These are phyloP conservation scores for Patiria miniata DNA, from an alignment of 35 echinoderm and acorn worm species.

Conservation along the genomic window DNA sequence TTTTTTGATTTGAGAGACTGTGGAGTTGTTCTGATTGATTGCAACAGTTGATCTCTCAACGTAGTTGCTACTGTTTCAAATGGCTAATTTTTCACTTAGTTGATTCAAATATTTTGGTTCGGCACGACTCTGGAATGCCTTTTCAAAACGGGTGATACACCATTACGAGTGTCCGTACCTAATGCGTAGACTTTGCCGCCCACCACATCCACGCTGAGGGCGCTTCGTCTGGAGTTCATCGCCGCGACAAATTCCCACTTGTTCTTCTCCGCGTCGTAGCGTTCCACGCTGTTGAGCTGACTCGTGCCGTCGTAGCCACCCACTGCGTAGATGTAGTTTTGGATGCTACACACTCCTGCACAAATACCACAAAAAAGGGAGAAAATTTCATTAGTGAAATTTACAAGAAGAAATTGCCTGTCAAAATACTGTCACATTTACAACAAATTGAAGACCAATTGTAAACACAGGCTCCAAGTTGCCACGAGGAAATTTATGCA, in stretches of 20 bases:
- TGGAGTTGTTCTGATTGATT: no score
- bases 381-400: neutral
- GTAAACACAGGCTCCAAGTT: no score
- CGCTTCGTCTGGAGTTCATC: slow-evolving; percentile 96
- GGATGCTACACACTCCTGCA: slow-evolving; percentile 79
- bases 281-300: slow-evolving; percentile 93
- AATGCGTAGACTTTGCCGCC: slow-evolving; percentile 94
- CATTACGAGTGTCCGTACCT: slow-evolving; percentile 60
- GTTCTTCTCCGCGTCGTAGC: slow-evolving; percentile 87
- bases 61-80: no score
- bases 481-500: no score
- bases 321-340: slow-evolving; percentile 81
- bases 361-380: slow-evolving; percentile 10
- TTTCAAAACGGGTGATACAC: no score
- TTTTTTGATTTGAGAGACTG: no score
- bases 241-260: slow-evolving; percentile 78
- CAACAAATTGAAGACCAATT: no score
- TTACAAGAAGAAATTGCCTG: neutral
- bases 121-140: no score
- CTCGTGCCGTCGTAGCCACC: slow-evolving; percentile 93
- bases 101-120: no score
- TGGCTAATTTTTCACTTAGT: no score
- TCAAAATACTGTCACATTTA: neutral
- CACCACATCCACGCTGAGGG: slow-evolving; percentile 95
- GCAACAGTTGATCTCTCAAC: no score